A percentile compares a stretch with the other conserved stretches of the same genome.
phyloP scores from a whole-genome alignment of 2,797 vertebrate species.

The Dendrocincla tyrannina region DNA sequence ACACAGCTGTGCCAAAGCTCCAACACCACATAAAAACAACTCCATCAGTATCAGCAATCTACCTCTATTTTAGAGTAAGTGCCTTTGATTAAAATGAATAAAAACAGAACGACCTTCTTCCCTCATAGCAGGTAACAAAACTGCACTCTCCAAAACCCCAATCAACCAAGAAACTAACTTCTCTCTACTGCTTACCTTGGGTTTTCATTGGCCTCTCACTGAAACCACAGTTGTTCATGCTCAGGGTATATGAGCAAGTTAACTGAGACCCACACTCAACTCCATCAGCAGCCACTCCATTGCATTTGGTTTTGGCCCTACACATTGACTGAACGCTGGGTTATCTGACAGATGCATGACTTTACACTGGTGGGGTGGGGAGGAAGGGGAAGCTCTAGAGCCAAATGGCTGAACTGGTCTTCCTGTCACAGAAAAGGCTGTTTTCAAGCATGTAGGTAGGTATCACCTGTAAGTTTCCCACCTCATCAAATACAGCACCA shows the following conservation, averaged over 20 bases:
- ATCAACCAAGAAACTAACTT: not conserved
- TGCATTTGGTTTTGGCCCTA: not conserved
- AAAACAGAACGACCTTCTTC: not conserved
- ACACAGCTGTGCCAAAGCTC: not conserved
- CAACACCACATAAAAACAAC: not conserved
- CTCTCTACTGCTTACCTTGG: not conserved
- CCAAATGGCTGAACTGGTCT: not conserved
- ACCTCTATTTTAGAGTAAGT: not conserved
- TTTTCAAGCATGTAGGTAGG: not conserved
- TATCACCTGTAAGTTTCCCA: not conserved
- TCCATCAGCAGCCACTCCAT: not conserved
- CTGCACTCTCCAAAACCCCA: not conserved
- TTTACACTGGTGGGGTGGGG: not conserved
- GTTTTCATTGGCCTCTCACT: not conserved
- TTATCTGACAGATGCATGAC: not conserved
- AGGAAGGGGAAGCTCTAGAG: not conserved
- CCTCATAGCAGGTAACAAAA: not conserved
- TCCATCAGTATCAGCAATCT: not conserved
- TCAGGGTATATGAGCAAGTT: not conserved
- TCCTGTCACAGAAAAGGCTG: not conserved
- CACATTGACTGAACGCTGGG: not conserved
- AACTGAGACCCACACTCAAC: not conserved
- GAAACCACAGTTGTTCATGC: not conserved
- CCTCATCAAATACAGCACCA: not conserved
- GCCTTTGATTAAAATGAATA: not conserved